These are phyloP conservation scores for Meteorus cinctellus DNA, from an alignment of 2,888 invertebrate genomes.

Conservation along the genomic window DNA sequence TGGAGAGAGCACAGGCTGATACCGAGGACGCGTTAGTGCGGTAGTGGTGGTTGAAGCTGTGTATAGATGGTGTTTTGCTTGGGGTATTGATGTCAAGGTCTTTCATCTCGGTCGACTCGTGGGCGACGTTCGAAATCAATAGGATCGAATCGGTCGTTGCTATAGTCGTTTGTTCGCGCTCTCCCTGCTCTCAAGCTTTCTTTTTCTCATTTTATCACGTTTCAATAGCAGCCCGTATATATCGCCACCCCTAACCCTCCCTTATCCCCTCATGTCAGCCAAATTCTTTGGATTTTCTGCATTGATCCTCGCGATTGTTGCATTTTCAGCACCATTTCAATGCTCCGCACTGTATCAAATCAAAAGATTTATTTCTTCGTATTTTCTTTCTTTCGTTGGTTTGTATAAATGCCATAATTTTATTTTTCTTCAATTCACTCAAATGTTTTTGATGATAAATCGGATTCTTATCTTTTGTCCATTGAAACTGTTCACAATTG, in stretches of 20 bases:
- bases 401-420: not conserved
- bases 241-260: conserved; percentile 22
- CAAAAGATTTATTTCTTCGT: not conserved
- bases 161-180: conserved; percentile 9
- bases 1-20: conserved; percentile 55
- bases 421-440: not conserved
- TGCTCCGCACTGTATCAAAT: not conserved
- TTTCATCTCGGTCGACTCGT: conserved; percentile 67
- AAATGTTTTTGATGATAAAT: not conserved
- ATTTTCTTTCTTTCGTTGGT: not conserved
- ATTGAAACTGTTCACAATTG: too few relatives aligned
- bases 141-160: conserved; percentile 64
- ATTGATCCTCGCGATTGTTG: conserved; percentile 9
- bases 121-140: conserved; percentile 70
- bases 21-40: conserved; percentile 54
- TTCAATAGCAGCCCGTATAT: not conserved
- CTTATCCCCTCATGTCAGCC: not conserved
- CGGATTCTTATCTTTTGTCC: not conserved
- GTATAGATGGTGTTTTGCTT: conserved; percentile 62
- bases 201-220: conserved; percentile 30
- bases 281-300: conserved; percentile 20
- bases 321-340: not conserved
- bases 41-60: conserved; percentile 44
- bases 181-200: conserved; percentile 5
- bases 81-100: conserved; percentile 70